These are phyloP conservation scores for Hermaeophaga mercurialis DNA, from an alignment of 2,888 invertebrate species.

Conservation along the genomic window DNA sequence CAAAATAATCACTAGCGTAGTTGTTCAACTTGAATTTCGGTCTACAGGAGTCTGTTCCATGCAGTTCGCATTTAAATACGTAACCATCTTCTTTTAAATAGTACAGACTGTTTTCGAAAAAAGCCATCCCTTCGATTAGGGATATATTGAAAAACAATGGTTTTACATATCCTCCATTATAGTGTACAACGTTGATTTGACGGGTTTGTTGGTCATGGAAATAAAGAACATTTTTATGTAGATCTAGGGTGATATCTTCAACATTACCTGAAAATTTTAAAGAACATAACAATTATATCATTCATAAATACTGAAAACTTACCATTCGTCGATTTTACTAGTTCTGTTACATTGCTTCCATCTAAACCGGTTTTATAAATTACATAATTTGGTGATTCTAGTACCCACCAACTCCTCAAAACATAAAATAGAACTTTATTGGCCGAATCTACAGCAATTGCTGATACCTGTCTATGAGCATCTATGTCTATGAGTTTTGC, in stretches of 20 bases:
- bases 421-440: slow-evolving; percentile 66
- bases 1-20: slow-evolving; percentile 60
- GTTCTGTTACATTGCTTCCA: slow-evolving; percentile 58
- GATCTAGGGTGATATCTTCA: slow-evolving; percentile 60
- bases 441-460: slow-evolving; percentile 69
- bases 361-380: slow-evolving; percentile 63
- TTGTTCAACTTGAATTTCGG: slow-evolving; percentile 57
- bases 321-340: slow-evolving; percentile 50
- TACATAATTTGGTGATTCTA: slow-evolving; percentile 57
- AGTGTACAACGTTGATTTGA: slow-evolving; percentile 55
- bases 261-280: slow-evolving; percentile 51
- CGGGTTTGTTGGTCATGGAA: slow-evolving; percentile 71
- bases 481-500: slow-evolving; percentile 60
- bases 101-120: slow-evolving; percentile 79
- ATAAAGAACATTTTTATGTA: slow-evolving; percentile 69
- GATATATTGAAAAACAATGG: slow-evolving; percentile 59
- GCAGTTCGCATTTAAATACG: slow-evolving; percentile 66
- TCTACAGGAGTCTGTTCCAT: slow-evolving; percentile 58
- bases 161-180: slow-evolving; percentile 58
- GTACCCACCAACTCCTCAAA: slow-evolving; percentile 56
- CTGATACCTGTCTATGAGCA: slow-evolving; percentile 60
- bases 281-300: neutral
- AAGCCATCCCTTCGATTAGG: slow-evolving; percentile 68
- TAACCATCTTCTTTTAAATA: slow-evolving; percentile 66
- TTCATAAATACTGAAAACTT: neutral